Evolutionary conservation across 2,797 vertebrate genomes (phyloP), one percentile per base, ranked within the genome.

Genomic region (Acanthurus lineatus): DNA sequence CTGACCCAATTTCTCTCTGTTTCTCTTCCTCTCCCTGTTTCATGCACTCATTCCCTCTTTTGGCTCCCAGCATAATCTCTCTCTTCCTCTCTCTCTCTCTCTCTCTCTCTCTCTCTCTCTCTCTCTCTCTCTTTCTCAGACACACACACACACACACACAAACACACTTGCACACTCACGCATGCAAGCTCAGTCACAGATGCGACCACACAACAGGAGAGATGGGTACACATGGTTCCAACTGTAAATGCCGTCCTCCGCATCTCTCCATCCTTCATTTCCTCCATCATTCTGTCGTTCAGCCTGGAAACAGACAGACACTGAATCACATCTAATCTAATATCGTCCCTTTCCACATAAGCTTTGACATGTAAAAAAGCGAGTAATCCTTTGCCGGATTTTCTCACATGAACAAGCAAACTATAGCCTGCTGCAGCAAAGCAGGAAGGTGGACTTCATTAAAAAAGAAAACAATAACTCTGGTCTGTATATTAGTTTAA

Each of bases 1-100:
- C 88, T 95, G 95, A 96, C 95, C 95, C 90, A 95, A 82, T 95
- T 96, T 95, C 87, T 86, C 85, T 83, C 74, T 84, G 73, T 84
- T 69, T 82, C 77, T 88, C 82, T 85, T 72, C 60, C 71, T 71
- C 88, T 91, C 83, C 65, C 79, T 91, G 74, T 88, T 84, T 91
- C 86, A 84, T 88, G 85, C 66, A 28, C 84, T 92, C 90, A 90
- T 92, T 91, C 91, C 74, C 76, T 88, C 90, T 72, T 94, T 93
- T 94, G 86, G 89, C 93, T 95, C 42, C 77, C 86, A 95, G 94
- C 91, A 32, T 89, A 93, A 92, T 94, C 93, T 52, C 73, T 59
- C 70, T 40, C 63, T 49, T 72, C 48, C 56, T 68, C 59, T 57
- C 73, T 73, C 49, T 35, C 69, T 25, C 25, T 25, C 3, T 25